phyloP scores from a whole-genome alignment of 2,113 vertebrate genomes.

The Xyrauchen texanus region DNA sequence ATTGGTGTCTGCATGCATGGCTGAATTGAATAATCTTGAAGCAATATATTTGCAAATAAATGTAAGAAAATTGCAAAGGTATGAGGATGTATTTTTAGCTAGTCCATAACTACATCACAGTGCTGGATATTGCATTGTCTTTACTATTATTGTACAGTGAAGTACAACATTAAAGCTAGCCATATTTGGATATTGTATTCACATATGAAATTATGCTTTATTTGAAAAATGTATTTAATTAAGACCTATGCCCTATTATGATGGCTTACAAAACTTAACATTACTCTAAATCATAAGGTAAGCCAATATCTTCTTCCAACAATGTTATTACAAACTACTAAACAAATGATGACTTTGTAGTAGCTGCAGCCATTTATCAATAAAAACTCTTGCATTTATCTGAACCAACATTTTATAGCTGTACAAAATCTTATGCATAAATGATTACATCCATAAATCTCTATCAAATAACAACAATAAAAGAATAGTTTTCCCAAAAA shows the following conservation, averaged over 20 bases:
- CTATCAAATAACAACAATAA: too few relatives aligned
- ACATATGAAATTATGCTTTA: too few relatives aligned
- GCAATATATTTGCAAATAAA: slow-evolving; percentile 22
- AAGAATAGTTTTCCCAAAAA: too few relatives aligned
- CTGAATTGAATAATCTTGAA: slow-evolving; percentile 9
- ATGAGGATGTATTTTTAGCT: background rate
- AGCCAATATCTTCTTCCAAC: background rate
- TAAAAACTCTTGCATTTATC: too few relatives aligned
- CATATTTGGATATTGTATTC: slow-evolving; percentile 11
- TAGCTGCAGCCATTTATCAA: too few relatives aligned
- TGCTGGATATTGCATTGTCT: slow-evolving; percentile 14
- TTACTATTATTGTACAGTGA: background rate
- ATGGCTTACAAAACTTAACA: background rate
- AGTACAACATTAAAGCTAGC: slow-evolving; percentile 22
- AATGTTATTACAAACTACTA: too few relatives aligned
- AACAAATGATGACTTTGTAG: too few relatives aligned
- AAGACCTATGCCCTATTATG: background rate
- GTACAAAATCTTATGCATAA: too few relatives aligned
- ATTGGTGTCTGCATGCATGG: background rate
- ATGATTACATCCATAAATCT: too few relatives aligned
- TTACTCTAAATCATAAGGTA: background rate
- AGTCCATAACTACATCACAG: slow-evolving; percentile 14
- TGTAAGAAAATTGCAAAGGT: background rate
- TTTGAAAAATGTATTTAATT: background rate
- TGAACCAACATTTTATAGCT: too few relatives aligned